These are phyloP conservation scores for Edolisoma coerulescens DNA, from an alignment of 2,113 vertebrate species.

Conservation along the genomic window DNA sequence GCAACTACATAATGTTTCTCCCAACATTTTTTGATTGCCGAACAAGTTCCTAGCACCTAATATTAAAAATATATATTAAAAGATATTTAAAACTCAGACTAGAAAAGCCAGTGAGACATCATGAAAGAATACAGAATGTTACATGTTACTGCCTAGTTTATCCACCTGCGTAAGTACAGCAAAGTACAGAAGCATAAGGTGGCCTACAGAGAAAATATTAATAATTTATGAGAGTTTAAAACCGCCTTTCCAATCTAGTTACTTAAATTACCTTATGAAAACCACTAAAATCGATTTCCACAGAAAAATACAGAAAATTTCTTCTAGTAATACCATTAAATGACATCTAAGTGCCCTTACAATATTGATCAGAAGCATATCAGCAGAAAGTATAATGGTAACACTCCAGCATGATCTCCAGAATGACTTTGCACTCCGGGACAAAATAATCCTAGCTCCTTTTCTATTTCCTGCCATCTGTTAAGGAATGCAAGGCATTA, in stretches of 20 bases:
- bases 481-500: background rate
- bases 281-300: background rate
- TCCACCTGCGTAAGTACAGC: background rate
- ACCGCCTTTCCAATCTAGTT: background rate
- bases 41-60: background rate
- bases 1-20: background rate
- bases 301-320: background rate
- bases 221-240: constrained; percentile 35
- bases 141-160: background rate
- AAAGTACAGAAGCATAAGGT: background rate
- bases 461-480: background rate
- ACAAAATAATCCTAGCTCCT: background rate
- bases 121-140: background rate
- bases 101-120: background rate
- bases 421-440: background rate
- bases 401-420: background rate
- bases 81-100: background rate
- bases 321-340: background rate
- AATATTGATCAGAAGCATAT: background rate
- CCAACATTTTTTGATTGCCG: background rate
- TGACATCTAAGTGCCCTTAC: background rate
- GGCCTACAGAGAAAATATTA: background rate
- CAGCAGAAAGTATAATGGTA: background rate
- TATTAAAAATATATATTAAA: too few relatives aligned
- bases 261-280: constrained; percentile 1